Percentiles rank a stretch among this genome's conserved stretches.
phyloP scores from a whole-genome alignment of 2,888 invertebrate genomes.

The Pachydiplax longipennis region DNA sequence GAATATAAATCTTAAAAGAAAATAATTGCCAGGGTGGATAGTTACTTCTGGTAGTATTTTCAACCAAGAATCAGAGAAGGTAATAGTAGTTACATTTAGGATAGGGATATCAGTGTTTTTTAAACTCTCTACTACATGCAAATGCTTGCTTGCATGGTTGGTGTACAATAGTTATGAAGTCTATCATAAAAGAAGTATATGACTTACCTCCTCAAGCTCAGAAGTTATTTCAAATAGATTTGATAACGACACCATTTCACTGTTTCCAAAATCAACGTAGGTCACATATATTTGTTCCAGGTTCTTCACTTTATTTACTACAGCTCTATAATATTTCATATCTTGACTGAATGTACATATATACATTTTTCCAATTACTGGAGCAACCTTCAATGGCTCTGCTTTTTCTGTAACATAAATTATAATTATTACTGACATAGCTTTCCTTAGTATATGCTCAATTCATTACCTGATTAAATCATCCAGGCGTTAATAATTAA shows the following conservation, averaged over 20 bases:
- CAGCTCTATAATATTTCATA: constrained; percentile 3
- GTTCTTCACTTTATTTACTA: not conserved
- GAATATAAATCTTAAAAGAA: too few relatives aligned
- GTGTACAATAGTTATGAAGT: too few relatives aligned
- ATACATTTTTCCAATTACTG: not conserved
- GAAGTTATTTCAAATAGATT: not conserved
- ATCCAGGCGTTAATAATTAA: not conserved
- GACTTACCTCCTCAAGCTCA: not conserved
- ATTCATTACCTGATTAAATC: not conserved
- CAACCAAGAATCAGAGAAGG: too few relatives aligned
- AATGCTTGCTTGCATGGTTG: too few relatives aligned
- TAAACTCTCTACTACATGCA: too few relatives aligned
- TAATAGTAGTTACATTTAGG: too few relatives aligned
- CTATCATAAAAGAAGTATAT: not conserved
- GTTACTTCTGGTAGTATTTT: too few relatives aligned
- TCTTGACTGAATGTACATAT: not conserved
- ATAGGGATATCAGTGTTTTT: too few relatives aligned
- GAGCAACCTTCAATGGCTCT: not conserved
- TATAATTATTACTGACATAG: not conserved
- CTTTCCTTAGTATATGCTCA: not conserved
- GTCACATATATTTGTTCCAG: not conserved
- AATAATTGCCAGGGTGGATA: too few relatives aligned
- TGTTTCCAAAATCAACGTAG: constrained; percentile 6
- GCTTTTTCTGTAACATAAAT: not conserved
- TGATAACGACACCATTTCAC: not conserved